Evolutionary conservation across 2,113 vertebrate species (phyloP).

Genomic region (Butastur rufipennis): DNA sequence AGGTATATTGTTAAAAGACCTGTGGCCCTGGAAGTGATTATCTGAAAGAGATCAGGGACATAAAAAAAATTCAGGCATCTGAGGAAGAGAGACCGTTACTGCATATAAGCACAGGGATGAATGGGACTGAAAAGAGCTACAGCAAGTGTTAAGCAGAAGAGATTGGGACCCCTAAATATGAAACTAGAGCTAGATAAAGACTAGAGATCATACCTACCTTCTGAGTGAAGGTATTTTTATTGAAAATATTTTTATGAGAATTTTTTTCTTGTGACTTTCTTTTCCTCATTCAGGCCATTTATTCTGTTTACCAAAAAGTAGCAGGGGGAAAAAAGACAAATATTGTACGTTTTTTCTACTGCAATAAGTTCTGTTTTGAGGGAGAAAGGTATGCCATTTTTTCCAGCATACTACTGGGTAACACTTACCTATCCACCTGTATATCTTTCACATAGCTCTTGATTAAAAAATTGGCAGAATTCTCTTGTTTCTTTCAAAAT

Average conservation of each 20-base stretch:
- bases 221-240: neutral
- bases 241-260: neutral
- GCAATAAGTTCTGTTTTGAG: neutral
- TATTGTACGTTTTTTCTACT: neutral
- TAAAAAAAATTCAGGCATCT: neutral
- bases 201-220: neutral
- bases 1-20: neutral
- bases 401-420: neutral
- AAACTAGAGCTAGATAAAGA: neutral
- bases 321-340: neutral
- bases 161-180: neutral
- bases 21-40: neutral
- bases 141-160: neutral
- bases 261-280: neutral
- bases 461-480: neutral
- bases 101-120: neutral
- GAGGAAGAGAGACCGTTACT: neutral
- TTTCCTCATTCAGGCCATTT: neutral
- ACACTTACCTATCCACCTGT: neutral
- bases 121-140: neutral
- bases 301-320: neutral
- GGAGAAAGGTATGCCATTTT: neutral
- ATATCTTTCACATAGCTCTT: neutral
- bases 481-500: neutral
- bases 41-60: neutral